phyloP scores from a whole-genome alignment of 2,888 invertebrate species.

The Nomada lathburiana region DNA sequence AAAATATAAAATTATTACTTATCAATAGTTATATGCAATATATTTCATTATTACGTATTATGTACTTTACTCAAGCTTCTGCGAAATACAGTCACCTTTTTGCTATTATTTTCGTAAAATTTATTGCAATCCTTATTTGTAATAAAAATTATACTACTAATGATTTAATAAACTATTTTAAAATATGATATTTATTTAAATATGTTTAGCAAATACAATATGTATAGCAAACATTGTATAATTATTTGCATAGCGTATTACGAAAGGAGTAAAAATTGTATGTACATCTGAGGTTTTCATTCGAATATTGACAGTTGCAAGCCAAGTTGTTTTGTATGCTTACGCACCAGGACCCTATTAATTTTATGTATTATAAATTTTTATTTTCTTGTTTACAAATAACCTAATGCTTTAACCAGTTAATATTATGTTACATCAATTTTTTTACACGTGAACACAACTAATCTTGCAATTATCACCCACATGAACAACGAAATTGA shows the following conservation, averaged over 20 bases:
- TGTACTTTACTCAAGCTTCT: constrained; percentile 78
- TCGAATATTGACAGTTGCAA: neutral
- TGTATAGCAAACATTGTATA: constrained; percentile 17
- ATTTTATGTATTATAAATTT: constrained; percentile 1
- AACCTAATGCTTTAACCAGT: neutral
- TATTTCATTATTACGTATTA: constrained; percentile 73
- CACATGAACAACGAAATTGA: constrained; percentile 79
- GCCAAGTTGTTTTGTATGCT: neutral
- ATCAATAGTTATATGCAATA: constrained; percentile 68
- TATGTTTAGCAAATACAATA: constrained; percentile 4
- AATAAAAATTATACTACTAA: neutral
- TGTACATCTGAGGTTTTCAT: constrained; percentile 29
- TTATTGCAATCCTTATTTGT: constrained; percentile 41
- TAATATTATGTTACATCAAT: constrained; percentile 34
- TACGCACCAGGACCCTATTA: neutral
- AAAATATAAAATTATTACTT: constrained; percentile 65
- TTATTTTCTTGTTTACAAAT: constrained; percentile 14
- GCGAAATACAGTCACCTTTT: constrained; percentile 77
- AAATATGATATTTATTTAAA: constrained; percentile 14
- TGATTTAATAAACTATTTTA: constrained; percentile 11
- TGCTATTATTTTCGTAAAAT: constrained; percentile 70
- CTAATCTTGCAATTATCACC: constrained; percentile 73
- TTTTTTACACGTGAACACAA: constrained; percentile 59
- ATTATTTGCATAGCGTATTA: constrained; percentile 16
- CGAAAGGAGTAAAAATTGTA: constrained; percentile 25